Conservation (phyloP, 2,888 invertebrate genomes). For the Drosophila merina region DNA sequence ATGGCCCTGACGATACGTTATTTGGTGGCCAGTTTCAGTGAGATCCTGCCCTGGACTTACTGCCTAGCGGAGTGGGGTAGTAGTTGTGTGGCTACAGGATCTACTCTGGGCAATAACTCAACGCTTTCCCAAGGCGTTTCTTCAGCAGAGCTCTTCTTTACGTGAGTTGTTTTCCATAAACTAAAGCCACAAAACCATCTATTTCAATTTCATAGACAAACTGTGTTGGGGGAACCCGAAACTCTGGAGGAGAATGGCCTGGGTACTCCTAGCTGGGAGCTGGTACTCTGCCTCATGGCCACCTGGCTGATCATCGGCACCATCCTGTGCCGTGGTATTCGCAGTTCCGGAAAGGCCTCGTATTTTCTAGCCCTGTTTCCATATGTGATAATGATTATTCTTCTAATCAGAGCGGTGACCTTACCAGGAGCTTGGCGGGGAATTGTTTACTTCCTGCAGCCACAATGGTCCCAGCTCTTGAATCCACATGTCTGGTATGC, state of each 20-base stretch:
- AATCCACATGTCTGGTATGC: constrained; percentile 87
- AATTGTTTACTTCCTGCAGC: constrained; percentile 87
- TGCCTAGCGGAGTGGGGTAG: constrained; percentile 86
- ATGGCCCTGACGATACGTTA: constrained; percentile 88
- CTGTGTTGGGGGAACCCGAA: constrained; percentile 85
- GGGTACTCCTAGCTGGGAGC: constrained; percentile 85
- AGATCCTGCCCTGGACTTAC: constrained; percentile 87
- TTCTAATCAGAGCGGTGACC: constrained; percentile 86
- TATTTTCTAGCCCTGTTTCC: constrained; percentile 90
- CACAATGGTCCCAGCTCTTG: constrained; percentile 86
- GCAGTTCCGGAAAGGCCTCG: constrained; percentile 87
- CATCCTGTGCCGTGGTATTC: constrained; percentile 85
- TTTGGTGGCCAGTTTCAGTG: constrained; percentile 86
- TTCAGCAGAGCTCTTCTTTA: constrained; percentile 84
- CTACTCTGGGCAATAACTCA: constrained; percentile 49
- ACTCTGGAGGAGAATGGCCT: constrained; percentile 85
- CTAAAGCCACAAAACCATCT: neutral
- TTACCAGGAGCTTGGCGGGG: constrained; percentile 87
- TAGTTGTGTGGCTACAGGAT: constrained; percentile 78
- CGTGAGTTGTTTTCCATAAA: constrained; percentile 67
- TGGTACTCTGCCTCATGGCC: constrained; percentile 85
- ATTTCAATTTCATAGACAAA: constrained; percentile 69
- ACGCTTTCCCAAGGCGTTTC: constrained; percentile 63
- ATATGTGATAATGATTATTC: constrained; percentile 86
- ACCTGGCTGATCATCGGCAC: constrained; percentile 86